phyloP scores from a whole-genome alignment of 2,113 vertebrate species.

The Origma solitaria region DNA sequence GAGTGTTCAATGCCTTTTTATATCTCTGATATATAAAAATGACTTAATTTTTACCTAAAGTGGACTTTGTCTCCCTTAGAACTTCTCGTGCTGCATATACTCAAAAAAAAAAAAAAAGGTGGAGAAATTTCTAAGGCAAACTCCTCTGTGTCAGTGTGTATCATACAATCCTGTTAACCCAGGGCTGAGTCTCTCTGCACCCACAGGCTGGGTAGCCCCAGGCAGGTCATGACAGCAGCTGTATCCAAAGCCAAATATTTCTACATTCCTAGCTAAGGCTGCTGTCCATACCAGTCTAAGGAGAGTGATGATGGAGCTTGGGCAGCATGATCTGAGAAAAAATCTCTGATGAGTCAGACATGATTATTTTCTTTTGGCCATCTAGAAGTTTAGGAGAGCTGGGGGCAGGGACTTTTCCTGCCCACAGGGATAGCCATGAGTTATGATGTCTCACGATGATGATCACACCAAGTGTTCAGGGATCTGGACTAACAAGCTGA shows the following conservation, averaged over 20 bases:
- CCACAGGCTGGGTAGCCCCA: fast-evolving
- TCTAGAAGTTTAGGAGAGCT: not conserved
- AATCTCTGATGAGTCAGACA: not conserved
- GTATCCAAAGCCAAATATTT: not conserved
- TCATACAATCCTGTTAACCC: not conserved
- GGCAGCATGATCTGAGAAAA: not conserved
- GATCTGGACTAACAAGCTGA: not conserved
- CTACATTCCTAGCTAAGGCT: not conserved
- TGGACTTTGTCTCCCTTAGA: not conserved
- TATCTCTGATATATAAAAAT: not conserved
- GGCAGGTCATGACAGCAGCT: too few relatives aligned
- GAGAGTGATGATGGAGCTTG: not conserved
- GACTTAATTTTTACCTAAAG: not conserved
- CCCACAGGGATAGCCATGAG: fast-evolving
- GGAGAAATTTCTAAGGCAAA: not conserved
- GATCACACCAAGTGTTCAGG: not conserved
- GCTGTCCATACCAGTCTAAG: not conserved
- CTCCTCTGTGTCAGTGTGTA: fast-evolving
- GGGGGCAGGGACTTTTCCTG: not conserved
- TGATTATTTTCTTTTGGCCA: not conserved
- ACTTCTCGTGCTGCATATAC: not conserved
- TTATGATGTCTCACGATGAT: fast-evolving
- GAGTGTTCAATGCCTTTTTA: not conserved
- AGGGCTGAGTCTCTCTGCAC: fast-evolving
- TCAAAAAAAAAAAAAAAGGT: not conserved